A percentile compares a stretch with the other conserved stretches of the same genome.
Evolutionary conservation across 1,140 invertebrate genomes (phyloP).

Genomic region (Drosophila ficusphila): DNA sequence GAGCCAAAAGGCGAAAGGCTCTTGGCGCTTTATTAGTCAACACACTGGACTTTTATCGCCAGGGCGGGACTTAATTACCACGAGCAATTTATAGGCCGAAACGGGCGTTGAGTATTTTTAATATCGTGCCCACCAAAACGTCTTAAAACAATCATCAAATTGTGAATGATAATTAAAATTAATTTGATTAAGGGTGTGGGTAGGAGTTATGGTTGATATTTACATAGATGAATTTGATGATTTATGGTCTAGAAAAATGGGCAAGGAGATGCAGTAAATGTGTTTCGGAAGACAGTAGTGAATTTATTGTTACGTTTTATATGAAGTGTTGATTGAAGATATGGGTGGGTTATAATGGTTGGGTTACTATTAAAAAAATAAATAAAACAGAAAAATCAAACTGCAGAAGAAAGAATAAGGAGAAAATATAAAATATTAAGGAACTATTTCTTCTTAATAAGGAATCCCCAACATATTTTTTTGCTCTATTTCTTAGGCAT

Average conservation of each 20-base stretch:
- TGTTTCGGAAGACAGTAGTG: not conserved
- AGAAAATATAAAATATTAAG: no score
- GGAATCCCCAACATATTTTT: no score
- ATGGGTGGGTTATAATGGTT: no score
- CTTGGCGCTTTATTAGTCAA: constrained; percentile 49
- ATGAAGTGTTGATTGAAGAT: not conserved
- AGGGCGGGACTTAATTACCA: constrained; percentile 59
- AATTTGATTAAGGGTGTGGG: constrained; percentile 27
- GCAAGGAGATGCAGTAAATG: not conserved
- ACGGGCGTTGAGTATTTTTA: constrained; percentile 56
- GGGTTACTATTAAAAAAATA: not conserved
- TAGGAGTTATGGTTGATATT: constrained; percentile 1
- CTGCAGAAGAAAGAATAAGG: no score
- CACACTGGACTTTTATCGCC: constrained; percentile 44
- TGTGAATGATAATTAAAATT: constrained; percentile 43
- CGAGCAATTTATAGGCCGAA: constrained; percentile 61
- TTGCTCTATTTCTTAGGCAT: not conserved
- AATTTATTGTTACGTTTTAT: not conserved
- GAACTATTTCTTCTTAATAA: no score
- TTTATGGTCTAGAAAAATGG: not conserved
- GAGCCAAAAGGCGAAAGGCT: constrained; percentile 3
- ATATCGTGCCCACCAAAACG: constrained; percentile 14
- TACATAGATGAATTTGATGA: not conserved
- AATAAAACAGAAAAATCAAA: not conserved
- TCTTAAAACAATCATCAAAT: constrained; percentile 32